Evolutionary conservation across 1,140 invertebrate genomes (phyloP), one percentile per base, ranked within the genome.

Genomic region (Fopius arisanus): DNA sequence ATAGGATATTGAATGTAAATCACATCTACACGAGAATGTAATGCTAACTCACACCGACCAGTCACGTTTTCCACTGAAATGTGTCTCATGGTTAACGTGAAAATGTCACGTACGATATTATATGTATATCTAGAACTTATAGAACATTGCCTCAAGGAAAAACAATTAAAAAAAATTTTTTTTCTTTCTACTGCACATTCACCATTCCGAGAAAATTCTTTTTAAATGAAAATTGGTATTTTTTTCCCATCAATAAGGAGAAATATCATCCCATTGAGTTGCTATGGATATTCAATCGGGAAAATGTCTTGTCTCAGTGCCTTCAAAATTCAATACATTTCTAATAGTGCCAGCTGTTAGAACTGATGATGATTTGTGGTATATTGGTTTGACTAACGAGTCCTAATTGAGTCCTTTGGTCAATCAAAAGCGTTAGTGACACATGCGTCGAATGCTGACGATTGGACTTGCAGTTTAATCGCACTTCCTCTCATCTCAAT

Each of bases 361-460:
- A 66, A 66, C 37, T 66, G 28, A 66, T 16, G 51, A 23, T n/a
- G 26, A 28, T 43, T 28, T 63, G 16, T 66, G 67, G 19, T 40
- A 10, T 31, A 74, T 51, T 26, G 66, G 73, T 48, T 48, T 77
- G 59, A 31, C 71, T 78, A 81, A 82, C 77, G 77, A 81, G 74
- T 75, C 67, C 73, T 81, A 81, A 82, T 82, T 81, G 77, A 71
- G 67, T 77, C 68, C 80, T 78, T n/a, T 31, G 67, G 74, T 67
- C 67, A 67, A 48, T 70, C 54, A 59, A 28, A 48, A 48, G 54
- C 23, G 10, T 14, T 2, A 21, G 2, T 59, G 21, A 28, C 54
- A 23, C 43, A 69, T 48, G 28, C 67, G 14, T 23, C 54, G 3
- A 23, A 7, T 68, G 31, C 26, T 21, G 12, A 21, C 37, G 19